These are phyloP conservation scores for Fregata magnificens DNA, from an alignment of 2,113 vertebrate species.

Conservation along the genomic window DNA sequence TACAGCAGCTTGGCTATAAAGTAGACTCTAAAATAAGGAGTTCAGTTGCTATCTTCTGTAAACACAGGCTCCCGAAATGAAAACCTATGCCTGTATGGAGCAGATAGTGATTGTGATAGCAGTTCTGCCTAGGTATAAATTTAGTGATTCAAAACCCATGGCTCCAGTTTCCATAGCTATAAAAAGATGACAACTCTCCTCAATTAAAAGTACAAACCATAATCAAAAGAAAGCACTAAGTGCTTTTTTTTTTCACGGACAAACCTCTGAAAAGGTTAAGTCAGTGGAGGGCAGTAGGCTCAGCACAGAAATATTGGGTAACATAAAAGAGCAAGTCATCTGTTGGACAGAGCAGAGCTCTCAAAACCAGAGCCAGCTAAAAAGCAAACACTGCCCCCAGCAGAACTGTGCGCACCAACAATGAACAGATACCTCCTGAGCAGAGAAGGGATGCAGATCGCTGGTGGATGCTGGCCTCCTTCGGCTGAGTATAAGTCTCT, in stretches of 20 bases:
- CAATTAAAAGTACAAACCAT: neutral
- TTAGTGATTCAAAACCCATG: neutral
- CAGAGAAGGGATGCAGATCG: neutral
- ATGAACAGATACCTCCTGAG: neutral
- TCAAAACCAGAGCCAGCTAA: neutral
- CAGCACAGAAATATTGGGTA: fast-evolving
- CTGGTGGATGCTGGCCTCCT: neutral
- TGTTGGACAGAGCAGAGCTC: neutral
- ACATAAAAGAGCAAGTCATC: neutral
- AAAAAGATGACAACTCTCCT: neutral
- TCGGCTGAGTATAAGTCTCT: neutral
- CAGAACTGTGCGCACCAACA: neutral
- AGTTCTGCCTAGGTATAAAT: neutral
- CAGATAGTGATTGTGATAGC: neutral
- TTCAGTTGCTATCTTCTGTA: neutral
- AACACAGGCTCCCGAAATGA: neutral
- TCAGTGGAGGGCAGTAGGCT: neutral
- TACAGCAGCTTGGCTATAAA: neutral
- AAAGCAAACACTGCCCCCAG: neutral
- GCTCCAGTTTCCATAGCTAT: neutral
- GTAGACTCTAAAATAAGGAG: neutral
- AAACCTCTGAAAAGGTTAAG: neutral
- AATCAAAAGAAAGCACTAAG: neutral
- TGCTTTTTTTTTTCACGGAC: too few relatives aligned
- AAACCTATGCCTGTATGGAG: neutral